A percentile compares a stretch with the other conserved stretches of the same genome.
phyloP scores from a whole-genome alignment of 1,140 invertebrate genomes.

The Neomicropteryx cornuta region DNA sequence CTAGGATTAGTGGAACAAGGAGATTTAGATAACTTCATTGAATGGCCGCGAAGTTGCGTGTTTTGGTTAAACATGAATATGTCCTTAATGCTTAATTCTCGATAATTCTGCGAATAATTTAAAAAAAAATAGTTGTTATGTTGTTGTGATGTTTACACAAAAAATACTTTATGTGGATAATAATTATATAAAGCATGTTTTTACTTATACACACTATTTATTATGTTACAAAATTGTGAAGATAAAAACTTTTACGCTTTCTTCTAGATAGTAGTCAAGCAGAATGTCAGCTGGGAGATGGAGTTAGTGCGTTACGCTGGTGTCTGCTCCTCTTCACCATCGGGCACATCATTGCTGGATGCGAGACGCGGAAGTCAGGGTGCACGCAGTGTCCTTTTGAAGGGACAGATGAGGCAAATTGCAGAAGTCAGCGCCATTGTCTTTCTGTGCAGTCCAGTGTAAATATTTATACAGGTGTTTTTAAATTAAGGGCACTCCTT shows the following conservation, averaged over 20 bases:
- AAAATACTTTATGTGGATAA: no score
- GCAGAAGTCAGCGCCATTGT: slow-evolving; percentile 67
- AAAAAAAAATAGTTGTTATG: no score
- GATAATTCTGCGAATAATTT: no score
- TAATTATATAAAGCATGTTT: slow-evolving; percentile 2
- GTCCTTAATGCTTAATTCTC: no score
- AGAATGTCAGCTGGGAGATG: slow-evolving; percentile 65
- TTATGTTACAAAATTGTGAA: background rate
- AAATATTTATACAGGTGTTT: no score
- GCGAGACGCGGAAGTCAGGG: slow-evolving; percentile 55
- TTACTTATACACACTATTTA: background rate
- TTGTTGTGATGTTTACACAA: no score
- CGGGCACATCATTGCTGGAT: slow-evolving; percentile 13
- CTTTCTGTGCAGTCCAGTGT: slow-evolving; percentile 79
- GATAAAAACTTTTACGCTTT: background rate
- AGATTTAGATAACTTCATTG: no score
- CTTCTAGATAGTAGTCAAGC: slow-evolving; percentile 53
- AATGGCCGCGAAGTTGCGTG: no score
- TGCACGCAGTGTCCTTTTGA: slow-evolving; percentile 55
- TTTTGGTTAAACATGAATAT: no score
- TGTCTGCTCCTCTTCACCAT: slow-evolving; percentile 15
- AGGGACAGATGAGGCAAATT: slow-evolving; percentile 78
- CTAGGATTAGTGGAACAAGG: no score
- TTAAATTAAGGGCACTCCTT: no score
- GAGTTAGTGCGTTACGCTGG: slow-evolving; percentile 47